Base-by-base conservation (phyloP, 2,113 vertebrate species). In the Fukomys damarensis region DNA sequence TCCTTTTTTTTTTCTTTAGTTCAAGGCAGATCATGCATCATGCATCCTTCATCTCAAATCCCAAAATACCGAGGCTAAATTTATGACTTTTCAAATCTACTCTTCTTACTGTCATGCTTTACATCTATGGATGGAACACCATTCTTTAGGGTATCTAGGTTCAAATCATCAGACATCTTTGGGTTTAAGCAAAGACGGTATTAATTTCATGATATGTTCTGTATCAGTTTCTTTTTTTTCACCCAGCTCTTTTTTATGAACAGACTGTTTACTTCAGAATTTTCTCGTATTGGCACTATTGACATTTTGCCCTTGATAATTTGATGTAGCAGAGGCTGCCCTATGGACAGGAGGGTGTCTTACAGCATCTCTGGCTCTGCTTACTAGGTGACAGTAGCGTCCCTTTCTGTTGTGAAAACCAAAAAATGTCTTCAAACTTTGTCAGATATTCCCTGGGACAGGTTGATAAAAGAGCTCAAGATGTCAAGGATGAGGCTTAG, bases 1-100 rank as follows among this genome's bases (percentile, higher is more conserved):
- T 76, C 8, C n/a, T 81, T 81, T 96, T 30, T 92, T 95, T 77
- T 91, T 81, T n/a, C n/a, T 58, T 58, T 19, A 93, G 43, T 86
- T 91, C 19, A 10, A 89, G 54, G 20, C 79, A 56, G 19, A 56
- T 85, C 46, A 91, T 24, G 0, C 22, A 56, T 85, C 46, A 91
- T 24, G 0, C 22, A 52, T 17, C 41, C 32, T 70, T 70, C 28
- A 86, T 77, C 35, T 95, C 87, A 86, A 52, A 89, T 86, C 76
- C 54, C 38, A 83, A 86, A 58, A 59, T 43, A 80, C 32, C 54
- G 41, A 90, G 93, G 70, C 13, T 93, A 77, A 93, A 63, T 70
- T 81, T 80, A n/a, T 93, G 84, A 58, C 5, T 52, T 61, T 91
- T 86, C 32, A 93, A 89, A 86, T 65, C 52, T 35, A 35, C 30